Conservation (phyloP, 1,140 invertebrate genomes). For the Ephestia elutella region DNA sequence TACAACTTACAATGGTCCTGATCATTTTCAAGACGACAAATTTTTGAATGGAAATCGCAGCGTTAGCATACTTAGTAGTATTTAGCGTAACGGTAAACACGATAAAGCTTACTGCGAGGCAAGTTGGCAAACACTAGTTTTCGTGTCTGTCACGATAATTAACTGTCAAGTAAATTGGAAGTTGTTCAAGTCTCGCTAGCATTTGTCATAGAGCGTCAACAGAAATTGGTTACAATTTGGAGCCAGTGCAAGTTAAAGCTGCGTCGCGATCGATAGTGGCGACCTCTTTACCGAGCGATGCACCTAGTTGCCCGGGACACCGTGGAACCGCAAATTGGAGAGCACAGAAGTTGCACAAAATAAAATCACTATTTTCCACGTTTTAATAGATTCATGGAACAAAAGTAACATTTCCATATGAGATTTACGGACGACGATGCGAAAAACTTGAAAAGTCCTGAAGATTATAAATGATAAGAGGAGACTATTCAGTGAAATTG, state of each 20-base stretch:
- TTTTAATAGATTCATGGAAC: no score
- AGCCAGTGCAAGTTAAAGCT: conserved; percentile 47
- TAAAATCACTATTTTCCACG: no score
- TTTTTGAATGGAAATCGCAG: no score
- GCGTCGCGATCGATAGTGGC: conserved; percentile 49
- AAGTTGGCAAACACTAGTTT: conserved; percentile 3
- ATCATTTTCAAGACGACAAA: no score
- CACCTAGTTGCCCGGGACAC: conserved; percentile 57
- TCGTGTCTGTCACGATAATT: conserved; percentile 4
- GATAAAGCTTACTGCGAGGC: background rate
- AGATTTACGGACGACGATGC: no score
- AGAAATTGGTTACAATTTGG: conserved; percentile 37
- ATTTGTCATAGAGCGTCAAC: conserved; percentile 21
- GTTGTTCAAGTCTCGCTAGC: conserved; percentile 17
- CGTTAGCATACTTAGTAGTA: background rate
- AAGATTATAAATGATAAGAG: no score
- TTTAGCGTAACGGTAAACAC: background rate
- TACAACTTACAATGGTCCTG: no score
- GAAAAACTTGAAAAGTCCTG: no score
- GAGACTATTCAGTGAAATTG: no score
- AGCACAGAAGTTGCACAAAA: background rate
- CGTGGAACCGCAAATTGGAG: conserved; percentile 11
- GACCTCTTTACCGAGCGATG: conserved; percentile 68
- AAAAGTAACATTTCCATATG: no score
- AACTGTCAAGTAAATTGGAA: conserved; percentile 17